Conservation (phyloP, 2,113 vertebrate species). For the Haliaeetus leucogaster region DNA sequence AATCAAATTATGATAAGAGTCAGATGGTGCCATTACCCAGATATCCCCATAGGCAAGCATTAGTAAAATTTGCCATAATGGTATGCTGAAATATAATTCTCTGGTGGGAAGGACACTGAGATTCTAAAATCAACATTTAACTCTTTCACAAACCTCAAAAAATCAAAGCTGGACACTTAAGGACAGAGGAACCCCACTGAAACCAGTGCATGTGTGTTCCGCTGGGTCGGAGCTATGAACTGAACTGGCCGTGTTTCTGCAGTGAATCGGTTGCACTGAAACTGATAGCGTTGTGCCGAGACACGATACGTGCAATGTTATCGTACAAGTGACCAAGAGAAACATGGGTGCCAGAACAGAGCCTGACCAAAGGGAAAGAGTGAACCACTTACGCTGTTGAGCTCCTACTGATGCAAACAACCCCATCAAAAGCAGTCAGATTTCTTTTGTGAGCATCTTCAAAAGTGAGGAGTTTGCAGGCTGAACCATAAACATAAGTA, state of each 20-base stretch:
- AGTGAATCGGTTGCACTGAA: background rate
- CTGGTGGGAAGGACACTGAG: slow-evolving; percentile 20
- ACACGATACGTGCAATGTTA: fast-evolving
- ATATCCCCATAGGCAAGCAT: slow-evolving; percentile 67
- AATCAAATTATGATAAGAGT: slow-evolving; percentile 78
- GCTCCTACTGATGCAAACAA: background rate
- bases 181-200: background rate
- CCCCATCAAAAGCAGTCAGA: background rate
- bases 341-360: background rate
- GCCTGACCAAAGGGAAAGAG: background rate
- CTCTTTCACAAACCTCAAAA: background rate
- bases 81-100: slow-evolving; percentile 56
- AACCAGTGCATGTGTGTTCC: fast-evolving
- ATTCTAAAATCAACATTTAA: slow-evolving; percentile 51
- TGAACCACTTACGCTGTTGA: background rate
- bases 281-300: background rate
- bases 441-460: background rate
- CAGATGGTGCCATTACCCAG: slow-evolving; percentile 72
- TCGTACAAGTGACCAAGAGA: background rate
- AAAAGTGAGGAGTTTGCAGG: background rate
- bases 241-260: background rate
- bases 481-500: background rate
- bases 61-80: slow-evolving; percentile 67
- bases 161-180: background rate
- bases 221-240: fast-evolving